phyloP scores from a whole-genome alignment of 2,113 vertebrate genomes.

The Laticauda laticaudata region DNA sequence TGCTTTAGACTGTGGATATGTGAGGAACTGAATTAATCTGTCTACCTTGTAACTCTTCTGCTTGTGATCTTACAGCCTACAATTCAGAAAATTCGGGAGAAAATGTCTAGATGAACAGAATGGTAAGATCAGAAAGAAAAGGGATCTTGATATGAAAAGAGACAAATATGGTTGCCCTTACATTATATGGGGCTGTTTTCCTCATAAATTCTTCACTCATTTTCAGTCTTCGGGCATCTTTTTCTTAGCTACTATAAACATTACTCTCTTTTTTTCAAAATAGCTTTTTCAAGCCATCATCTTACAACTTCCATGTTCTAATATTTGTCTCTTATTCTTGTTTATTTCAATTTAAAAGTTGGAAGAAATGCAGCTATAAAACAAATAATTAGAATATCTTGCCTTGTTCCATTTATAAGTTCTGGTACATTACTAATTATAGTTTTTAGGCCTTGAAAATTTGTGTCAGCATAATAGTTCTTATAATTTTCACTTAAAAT shows the following conservation, averaged over 20 bases:
- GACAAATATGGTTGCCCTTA: neutral
- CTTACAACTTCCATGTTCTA: neutral
- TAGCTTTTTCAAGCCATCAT: neutral
- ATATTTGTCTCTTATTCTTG: neutral
- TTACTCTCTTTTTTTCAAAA: neutral
- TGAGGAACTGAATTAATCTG: neutral
- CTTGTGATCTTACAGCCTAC: neutral
- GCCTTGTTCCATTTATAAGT: neutral
- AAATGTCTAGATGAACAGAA: neutral
- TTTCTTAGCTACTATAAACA: neutral
- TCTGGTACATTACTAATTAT: neutral
- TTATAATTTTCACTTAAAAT: constrained; percentile 16
- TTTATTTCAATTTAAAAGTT: neutral
- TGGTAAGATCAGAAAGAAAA: neutral
- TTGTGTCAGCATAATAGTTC: neutral
- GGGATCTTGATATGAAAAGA: neutral
- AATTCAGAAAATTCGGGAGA: neutral
- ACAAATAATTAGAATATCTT: neutral
- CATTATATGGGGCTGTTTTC: neutral
- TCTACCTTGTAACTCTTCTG: neutral
- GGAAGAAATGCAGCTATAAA: neutral
- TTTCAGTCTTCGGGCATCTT: neutral
- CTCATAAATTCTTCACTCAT: neutral
- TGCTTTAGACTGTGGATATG: neutral
- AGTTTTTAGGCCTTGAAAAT: neutral